A percentile compares a stretch with the other conserved stretches of the same genome.
Evolutionary conservation across 92 coral and sea anemone genomes (phyloP).

Genomic region (Zoanthus solanderi): DNA sequence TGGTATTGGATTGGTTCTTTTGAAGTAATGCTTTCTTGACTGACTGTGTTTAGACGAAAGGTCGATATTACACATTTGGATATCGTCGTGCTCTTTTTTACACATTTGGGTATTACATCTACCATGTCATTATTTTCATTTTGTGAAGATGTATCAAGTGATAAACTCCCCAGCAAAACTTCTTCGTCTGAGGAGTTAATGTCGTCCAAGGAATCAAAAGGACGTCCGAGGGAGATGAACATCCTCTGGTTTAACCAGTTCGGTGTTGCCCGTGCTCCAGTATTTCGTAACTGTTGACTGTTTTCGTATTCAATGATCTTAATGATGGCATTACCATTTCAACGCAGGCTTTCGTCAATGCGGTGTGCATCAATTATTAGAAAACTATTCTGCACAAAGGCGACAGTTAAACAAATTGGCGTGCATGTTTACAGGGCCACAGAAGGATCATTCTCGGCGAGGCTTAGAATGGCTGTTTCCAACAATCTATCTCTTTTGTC

Average conservation of each 20-base stretch:
- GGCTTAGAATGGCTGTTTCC: conserved; percentile 35
- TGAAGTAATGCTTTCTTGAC: background rate
- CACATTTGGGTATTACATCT: background rate
- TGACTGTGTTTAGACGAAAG: background rate
- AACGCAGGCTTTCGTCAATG: conserved; percentile 45
- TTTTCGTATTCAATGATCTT: background rate
- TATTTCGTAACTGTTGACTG: background rate
- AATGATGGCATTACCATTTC: conserved; percentile 55
- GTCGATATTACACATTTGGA: background rate
- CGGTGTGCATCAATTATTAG: conserved; percentile 59
- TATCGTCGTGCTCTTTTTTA: background rate
- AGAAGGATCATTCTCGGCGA: conserved; percentile 24
- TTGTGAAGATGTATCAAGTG: background rate
- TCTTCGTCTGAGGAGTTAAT: background rate
- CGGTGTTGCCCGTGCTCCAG: background rate
- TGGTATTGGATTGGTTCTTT: background rate
- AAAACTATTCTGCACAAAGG: conserved; percentile 42
- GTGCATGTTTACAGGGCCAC: conserved; percentile 53
- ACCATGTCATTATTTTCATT: no score
- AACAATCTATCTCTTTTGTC: conserved; percentile 13
- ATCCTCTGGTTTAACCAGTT: background rate
- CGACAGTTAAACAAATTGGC: conserved; percentile 50
- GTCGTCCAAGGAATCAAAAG: background rate
- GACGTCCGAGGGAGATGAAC: background rate
- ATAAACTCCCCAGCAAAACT: background rate